These are phyloP conservation scores for Linnaemya vulpina DNA, from an alignment of 2,888 invertebrate species.

Conservation along the genomic window DNA sequence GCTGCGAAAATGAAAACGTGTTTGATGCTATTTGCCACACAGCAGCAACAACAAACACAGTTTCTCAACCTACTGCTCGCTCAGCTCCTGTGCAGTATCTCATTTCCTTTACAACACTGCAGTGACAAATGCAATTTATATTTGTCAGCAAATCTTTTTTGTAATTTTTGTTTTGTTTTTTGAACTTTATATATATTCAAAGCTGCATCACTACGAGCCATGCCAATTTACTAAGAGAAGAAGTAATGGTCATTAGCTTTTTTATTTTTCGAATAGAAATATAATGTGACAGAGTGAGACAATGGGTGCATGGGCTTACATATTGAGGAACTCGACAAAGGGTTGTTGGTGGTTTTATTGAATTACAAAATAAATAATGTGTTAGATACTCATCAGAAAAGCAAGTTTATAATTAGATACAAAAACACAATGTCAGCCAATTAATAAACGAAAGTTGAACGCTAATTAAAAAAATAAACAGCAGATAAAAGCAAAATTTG, in stretches of 20 bases:
- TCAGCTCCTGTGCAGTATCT: constrained; percentile 40
- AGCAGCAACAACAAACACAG: constrained; percentile 10
- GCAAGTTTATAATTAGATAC: constrained; percentile 40
- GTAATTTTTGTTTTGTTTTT: constrained; percentile 28
- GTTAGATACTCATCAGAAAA: constrained; percentile 17
- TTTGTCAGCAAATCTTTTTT: constrained; percentile 67
- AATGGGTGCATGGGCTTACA: background rate
- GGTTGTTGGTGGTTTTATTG: constrained; percentile 69
- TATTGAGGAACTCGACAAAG: constrained; percentile 49
- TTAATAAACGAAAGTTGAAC: constrained; percentile 55
- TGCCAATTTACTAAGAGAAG: constrained; percentile 55
- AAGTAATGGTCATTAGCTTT: constrained; percentile 70
- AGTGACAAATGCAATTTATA: constrained; percentile 68
- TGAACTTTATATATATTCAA: constrained; percentile 63
- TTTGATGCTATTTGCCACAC: constrained; percentile 56
- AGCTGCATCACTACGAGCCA: constrained; percentile 37
- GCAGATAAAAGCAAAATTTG: background rate
- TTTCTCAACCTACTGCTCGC: constrained; percentile 25
- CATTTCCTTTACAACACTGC: constrained; percentile 52
- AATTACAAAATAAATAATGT: constrained; percentile 64
- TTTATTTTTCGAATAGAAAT: constrained; percentile 39
- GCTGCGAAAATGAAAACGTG: constrained; percentile 52
- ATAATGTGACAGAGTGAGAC: background rate
- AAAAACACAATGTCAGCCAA: constrained; percentile 52
- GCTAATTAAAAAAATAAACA: constrained; percentile 46